A percentile compares a stretch with the other conserved stretches of the same genome.
These are phyloP conservation scores for Artibeus lituratus DNA, from an alignment of 2,797 vertebrate genomes.

Conservation along the genomic window DNA sequence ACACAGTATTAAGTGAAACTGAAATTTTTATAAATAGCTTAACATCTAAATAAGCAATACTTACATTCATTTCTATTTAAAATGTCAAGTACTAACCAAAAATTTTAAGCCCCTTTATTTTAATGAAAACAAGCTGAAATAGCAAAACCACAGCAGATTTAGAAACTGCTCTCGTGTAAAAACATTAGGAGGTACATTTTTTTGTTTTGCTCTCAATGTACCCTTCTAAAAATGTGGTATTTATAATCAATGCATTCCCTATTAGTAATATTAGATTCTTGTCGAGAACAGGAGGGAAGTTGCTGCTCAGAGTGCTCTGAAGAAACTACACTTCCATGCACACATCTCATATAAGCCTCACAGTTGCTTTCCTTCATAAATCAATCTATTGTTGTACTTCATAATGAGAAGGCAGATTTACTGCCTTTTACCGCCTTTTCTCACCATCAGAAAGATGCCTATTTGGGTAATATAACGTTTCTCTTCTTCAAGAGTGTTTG, in stretches of 20 bases:
- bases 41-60: constrained; percentile 19
- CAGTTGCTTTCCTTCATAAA: constrained; percentile 84
- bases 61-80: constrained; percentile 20
- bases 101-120: background rate
- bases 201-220: constrained; percentile 32
- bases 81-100: constrained; percentile 32
- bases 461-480: constrained; percentile 75
- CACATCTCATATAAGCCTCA: constrained; percentile 75
- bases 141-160: background rate
- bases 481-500: constrained; percentile 73
- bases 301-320: constrained; percentile 30
- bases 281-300: constrained; percentile 59
- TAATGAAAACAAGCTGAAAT: constrained; percentile 20
- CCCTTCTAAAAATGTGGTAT: background rate
- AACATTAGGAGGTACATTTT: background rate
- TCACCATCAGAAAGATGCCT: constrained; percentile 79
- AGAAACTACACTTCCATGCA: constrained; percentile 68
- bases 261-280: constrained; percentile 59
- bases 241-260: constrained; percentile 40
- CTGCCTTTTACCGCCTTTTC: constrained; percentile 79
- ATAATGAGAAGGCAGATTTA: constrained; percentile 87
- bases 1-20: constrained; percentile 16
- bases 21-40: background rate
- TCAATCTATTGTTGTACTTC: constrained; percentile 83
- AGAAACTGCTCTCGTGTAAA: background rate